These are phyloP conservation scores for Muscicapa adusta DNA, from an alignment of 2,113 vertebrate species.

Conservation along the genomic window DNA sequence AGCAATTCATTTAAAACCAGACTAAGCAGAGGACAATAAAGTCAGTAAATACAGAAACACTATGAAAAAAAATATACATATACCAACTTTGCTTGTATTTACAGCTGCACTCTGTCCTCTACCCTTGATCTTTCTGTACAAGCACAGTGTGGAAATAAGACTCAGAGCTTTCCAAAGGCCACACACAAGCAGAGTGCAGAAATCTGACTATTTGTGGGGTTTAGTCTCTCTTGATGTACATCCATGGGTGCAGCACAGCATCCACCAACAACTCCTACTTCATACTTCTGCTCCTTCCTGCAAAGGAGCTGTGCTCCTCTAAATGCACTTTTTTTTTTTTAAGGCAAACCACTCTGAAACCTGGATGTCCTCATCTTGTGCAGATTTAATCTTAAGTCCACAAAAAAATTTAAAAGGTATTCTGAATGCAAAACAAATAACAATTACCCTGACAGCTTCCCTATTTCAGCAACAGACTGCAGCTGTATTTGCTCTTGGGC, in stretches of 20 bases:
- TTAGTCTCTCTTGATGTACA: neutral
- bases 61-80: neutral
- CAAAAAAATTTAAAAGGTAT: neutral
- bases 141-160: neutral
- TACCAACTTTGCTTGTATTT: neutral
- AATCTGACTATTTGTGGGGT: neutral
- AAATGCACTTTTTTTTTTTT: neutral
- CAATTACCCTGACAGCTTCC: neutral
- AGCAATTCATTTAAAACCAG: neutral
- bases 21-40: neutral
- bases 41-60: neutral
- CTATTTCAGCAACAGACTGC: neutral
- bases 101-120: neutral
- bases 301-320: neutral
- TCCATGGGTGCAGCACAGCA: neutral
- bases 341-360: neutral
- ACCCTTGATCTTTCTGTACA: neutral
- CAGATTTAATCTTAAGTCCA: neutral
- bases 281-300: neutral
- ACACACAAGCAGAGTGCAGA: neutral
- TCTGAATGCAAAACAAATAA: neutral
- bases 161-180: neutral
- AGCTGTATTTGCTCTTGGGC: conserved; percentile 17
- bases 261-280: neutral
- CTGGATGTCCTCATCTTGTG: neutral